Percentiles rank a stretch among this genome's conserved stretches.
Evolutionary conservation across 2,888 invertebrate genomes (phyloP).

Genomic region (Masnerella sp.): DNA sequence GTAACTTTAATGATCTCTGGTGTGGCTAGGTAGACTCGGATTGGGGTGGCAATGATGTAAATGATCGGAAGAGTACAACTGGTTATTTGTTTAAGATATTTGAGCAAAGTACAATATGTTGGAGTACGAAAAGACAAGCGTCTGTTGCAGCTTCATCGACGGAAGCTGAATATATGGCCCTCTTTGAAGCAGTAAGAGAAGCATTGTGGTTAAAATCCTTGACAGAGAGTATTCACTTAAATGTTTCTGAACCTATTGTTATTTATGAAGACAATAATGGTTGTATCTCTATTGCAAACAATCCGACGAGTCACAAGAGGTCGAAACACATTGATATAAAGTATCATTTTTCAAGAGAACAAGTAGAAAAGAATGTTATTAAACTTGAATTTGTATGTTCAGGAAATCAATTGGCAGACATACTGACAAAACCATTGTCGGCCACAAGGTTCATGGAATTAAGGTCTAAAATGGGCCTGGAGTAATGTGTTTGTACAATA

Average conservation of each 20-base stretch:
- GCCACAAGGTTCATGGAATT: neutral
- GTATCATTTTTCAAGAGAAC: no score
- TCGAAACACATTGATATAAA: no score
- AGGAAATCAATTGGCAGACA: neutral
- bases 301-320: no score
- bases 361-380: no score
- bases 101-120: no score
- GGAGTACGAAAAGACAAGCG: neutral
- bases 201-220: neutral
- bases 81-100: no score
- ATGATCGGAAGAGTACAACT: neutral
- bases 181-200: neutral
- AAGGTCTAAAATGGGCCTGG: no score
- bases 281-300: no score
- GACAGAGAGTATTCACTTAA: no score
- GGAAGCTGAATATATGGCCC: no score
- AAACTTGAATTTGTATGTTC: neutral
- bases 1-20: neutral
- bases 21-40: neutral
- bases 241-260: no score
- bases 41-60: neutral
- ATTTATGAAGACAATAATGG: no score
- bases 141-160: neutral
- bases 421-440: neutral
- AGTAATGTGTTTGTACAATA: neutral